Evolutionary conservation across 1,140 invertebrate genomes (phyloP).

Genomic region (Drosophila busckii): DNA sequence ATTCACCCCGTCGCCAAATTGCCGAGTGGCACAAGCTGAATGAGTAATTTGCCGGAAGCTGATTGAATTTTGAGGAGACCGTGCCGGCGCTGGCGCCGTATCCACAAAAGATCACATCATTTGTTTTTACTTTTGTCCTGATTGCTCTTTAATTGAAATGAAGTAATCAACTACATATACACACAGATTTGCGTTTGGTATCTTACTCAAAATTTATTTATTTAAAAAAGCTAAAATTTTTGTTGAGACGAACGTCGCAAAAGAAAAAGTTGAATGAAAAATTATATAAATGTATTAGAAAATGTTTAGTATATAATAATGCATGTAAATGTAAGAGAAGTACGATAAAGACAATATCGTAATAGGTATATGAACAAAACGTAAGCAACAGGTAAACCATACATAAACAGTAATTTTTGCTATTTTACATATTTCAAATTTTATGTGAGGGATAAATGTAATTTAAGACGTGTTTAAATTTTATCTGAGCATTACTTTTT

Average conservation of each 20-base stretch:
- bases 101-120: no score
- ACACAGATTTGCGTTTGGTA: no score
- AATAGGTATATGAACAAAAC: constrained; percentile 17
- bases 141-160: no score
- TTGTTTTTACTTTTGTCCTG: no score
- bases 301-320: constrained; percentile 63
- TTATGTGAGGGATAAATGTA: no score
- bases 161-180: no score
- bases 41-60: constrained; percentile 83
- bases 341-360: constrained; percentile 22
- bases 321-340: constrained; percentile 63
- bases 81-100: constrained; percentile 53
- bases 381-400: constrained; percentile 19
- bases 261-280: constrained; percentile 41
- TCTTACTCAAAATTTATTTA: no score
- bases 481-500: no score
- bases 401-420: constrained; percentile 14
- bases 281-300: constrained; percentile 75
- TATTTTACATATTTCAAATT: no score
- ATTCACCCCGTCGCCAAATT: constrained; percentile 96
- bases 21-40: constrained; percentile 98
- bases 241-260: no score
- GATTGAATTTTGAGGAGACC: constrained; percentile 7
- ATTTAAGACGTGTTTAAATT: no score
- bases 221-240: no score